Conservation (phyloP, 2,113 vertebrate genomes). For the Ailuropoda melanoleuca region DNA sequence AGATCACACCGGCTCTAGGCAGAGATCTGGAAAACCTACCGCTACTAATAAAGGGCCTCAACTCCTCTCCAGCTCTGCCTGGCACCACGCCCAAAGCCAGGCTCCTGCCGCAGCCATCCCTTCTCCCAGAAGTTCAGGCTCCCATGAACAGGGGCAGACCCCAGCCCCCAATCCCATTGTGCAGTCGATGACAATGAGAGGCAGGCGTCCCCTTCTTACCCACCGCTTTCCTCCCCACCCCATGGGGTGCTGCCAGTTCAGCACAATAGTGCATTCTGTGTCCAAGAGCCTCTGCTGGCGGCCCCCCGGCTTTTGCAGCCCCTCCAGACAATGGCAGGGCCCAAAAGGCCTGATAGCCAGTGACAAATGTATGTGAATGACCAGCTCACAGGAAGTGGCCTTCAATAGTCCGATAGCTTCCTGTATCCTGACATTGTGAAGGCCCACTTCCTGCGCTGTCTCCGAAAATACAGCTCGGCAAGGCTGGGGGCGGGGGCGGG, state of each 20-base stretch:
- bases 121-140: slow-evolving; percentile 51
- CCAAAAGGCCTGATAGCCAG: slow-evolving; percentile 67
- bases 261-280: slow-evolving; percentile 76
- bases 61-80: neutral
- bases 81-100: neutral
- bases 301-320: slow-evolving; percentile 46
- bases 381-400: slow-evolving; percentile 79
- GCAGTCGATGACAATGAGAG: slow-evolving; percentile 55
- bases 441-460: slow-evolving; percentile 80
- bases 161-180: slow-evolving; percentile 70
- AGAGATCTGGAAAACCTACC: neutral
- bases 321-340: slow-evolving; percentile 76
- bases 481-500: neutral
- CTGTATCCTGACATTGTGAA: slow-evolving; percentile 87
- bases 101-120: neutral
- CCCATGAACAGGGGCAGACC: slow-evolving; percentile 42
- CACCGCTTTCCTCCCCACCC: slow-evolving; percentile 68
- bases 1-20: neutral
- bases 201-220: slow-evolving; percentile 63
- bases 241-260: slow-evolving; percentile 66
- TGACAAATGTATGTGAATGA: slow-evolving; percentile 82
- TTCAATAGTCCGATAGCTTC: slow-evolving; percentile 83
- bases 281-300: slow-evolving; percentile 67
- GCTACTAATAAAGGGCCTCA: neutral
- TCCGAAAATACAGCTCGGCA: slow-evolving; percentile 75